phyloP scores from a whole-genome alignment of 2,888 invertebrate genomes.

The Pomacea canaliculata region DNA sequence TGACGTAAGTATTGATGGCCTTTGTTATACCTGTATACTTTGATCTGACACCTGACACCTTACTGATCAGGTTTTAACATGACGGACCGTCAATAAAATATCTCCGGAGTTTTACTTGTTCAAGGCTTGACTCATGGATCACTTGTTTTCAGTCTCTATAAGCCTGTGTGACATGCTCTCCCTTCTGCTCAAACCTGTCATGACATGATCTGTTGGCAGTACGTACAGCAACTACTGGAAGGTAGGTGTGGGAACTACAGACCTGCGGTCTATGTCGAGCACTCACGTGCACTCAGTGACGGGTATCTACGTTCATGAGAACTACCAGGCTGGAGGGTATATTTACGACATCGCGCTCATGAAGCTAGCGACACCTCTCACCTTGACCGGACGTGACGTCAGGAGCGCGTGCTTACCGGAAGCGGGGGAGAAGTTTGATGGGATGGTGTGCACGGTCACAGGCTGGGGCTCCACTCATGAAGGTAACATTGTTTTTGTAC shows the following conservation, averaged over 20 bases:
- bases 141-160: too few species aligned
- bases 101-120: too few species aligned
- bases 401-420: conserved; percentile 26
- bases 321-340: conserved; percentile 18
- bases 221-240: conserved; percentile 38
- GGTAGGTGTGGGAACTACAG: conserved; percentile 42
- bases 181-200: too few species aligned
- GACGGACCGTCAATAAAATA: too few species aligned
- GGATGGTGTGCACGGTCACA: conserved; percentile 28
- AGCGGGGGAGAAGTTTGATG: conserved; percentile 15
- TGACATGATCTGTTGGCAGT: not conserved
- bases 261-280: conserved; percentile 32
- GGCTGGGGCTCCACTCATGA: conserved; percentile 26
- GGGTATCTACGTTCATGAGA: conserved; percentile 36
- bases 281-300: conserved; percentile 38
- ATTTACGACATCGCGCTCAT: conserved; percentile 50
- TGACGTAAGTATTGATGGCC: too few species aligned
- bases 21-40: too few species aligned
- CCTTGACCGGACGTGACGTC: conserved; percentile 4
- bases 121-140: too few species aligned
- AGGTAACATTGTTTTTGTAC: not conserved
- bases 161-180: too few species aligned
- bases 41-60: too few species aligned
- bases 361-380: conserved; percentile 26
- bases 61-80: too few species aligned